Evolutionary conservation across 1,140 invertebrate genomes (phyloP), one percentile per base, ranked within the genome.

Genomic region (Dufourea novaeangliae): DNA sequence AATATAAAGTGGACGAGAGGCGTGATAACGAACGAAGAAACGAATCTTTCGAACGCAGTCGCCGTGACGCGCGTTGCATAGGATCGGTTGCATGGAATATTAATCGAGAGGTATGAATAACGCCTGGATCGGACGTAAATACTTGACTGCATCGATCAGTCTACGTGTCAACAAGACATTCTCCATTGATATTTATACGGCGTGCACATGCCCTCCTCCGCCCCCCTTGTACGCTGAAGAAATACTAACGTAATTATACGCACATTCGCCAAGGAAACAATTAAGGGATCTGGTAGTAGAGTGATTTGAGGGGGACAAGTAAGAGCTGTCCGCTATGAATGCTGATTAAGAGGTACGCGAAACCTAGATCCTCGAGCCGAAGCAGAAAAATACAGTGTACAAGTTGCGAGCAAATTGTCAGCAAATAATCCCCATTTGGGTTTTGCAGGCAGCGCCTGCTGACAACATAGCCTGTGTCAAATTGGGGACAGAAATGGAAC

Each of bases 31-130:
- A 44, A 44, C 14, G 41, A 6, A n/a, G 46, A 50, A 50, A n/a
- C 20, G 6, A n/a, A n/a, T 50, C 25, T 12, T 0, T 37, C 14
- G 41, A 77, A 39, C 44, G 67, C 57, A 14, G 14, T 50, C 20
- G 29, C 46, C 25, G 27, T 32, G 44, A 32, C 27, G 63, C 22
- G 25, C 44, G 25, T 61, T 22, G 54, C 63, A 67, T 34, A 25
- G 59, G 17, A n/a, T n/a, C 27, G 6, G 20, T 25, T 1, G 29
- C 39, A 57, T 29, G 37, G 74, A 79, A 80, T 83, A 83, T 83
- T 80, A 79, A 84, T 83, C 20, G n/a, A 34, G n/a, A 34, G 20
- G 29, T 32, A 76, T 72, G 52, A 83, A 84, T 80, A 84, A 83
- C 32, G 67, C 59, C 72, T n/a, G n/a, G 64, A 61, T 52, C 61